Evolutionary conservation across 2,113 vertebrate species (phyloP), one percentile per base, ranked within the genome.

Genomic region (Smithornis capensis): DNA sequence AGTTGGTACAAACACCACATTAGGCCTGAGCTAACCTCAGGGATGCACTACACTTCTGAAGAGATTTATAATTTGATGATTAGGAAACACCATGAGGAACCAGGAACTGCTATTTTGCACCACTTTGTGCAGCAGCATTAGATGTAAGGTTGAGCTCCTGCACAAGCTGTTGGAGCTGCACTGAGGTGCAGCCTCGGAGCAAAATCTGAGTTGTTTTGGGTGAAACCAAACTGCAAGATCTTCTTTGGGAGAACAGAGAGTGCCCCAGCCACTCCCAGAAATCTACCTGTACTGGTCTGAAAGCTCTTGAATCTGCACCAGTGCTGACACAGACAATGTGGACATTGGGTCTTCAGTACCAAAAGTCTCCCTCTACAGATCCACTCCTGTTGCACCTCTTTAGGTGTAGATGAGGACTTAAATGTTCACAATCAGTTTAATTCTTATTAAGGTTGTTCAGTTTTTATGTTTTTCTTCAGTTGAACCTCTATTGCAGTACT

Each of bases 191-290:
- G 45, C 47, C 18, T 68, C 47, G 23, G 6, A 2, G 6, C 25
- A 65, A 80, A 35, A 77, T 49, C 14, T 19, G 37, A 15, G 42
- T 13, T 0, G 0, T 47, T 79, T 27, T 8, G 38, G 11, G 25
- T 55, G 50, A 78, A 89, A 83, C 3, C 5, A 15, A 55, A 59
- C 37, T 24, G 35, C 38, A 79, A 65, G 37, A 14, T 45, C 19
- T 75, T 38, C 17, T 83, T 27, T 27, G n/a, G 25, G 21, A 80
- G 21, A 73, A 31, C 44, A 45, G 35, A 62, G 60, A 40, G 24
- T 10, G 6, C 35, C 68, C 40, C 45, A 37, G 29, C 62, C 56
- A 82, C 45, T 73, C 23, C 33, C 1, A 2, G 75, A 55, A 11
- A 3, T 33, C 17, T 68, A 37, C n/a, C 10, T 14, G 19, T 52